Evolutionary conservation across 2,888 invertebrate species (phyloP), one percentile per base, ranked within the genome.

Genomic region (Orchesella flavescens): DNA sequence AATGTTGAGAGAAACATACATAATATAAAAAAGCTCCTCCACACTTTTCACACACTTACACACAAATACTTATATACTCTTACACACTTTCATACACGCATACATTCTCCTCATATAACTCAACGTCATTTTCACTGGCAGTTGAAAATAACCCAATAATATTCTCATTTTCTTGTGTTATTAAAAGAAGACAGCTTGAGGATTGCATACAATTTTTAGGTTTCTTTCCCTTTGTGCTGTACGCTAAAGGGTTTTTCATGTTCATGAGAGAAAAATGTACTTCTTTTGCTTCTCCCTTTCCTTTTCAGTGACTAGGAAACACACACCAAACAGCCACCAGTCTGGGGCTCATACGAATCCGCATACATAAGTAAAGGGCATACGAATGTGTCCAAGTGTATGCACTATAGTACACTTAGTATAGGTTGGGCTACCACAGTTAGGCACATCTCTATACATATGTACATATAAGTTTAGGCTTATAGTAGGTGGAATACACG

Each of bases 231-330:
- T 76, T 76, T 55, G 34, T 66, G 34, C 55, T 63, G 12, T 68
- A n/a, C 49, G 63, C 17, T 75, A 76, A 76, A 76, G 53, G 66
- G 66, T 24, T 76, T 76, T 76, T 76, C 76, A 43, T 76, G 76
- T 76, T 71, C 17, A 15, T 66, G 55, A 49, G 10, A 34, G 76
- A 53, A 24, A 34, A 34, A 34, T 34, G 34, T 34, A 34, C 3
- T 34, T 34, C 34, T 34, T 23, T 72, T 9, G 7, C 12, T 71
- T 57, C 21, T n/a, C 53, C n/a, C 59, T 59, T 19, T 17, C 46
- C 44, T 12, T 46, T 66, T 66, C 44, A 21, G 43, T n/a, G 65
- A 12, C 24, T 17, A 65, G 4, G 9, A 65, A 34, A 23, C 19
- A 59, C 63, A 12, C 10, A 44, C 68, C 1, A 1, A 63, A 34